These are phyloP conservation scores for Cyrtonyx montezumae DNA, from an alignment of 2,113 vertebrate species.

Conservation along the genomic window DNA sequence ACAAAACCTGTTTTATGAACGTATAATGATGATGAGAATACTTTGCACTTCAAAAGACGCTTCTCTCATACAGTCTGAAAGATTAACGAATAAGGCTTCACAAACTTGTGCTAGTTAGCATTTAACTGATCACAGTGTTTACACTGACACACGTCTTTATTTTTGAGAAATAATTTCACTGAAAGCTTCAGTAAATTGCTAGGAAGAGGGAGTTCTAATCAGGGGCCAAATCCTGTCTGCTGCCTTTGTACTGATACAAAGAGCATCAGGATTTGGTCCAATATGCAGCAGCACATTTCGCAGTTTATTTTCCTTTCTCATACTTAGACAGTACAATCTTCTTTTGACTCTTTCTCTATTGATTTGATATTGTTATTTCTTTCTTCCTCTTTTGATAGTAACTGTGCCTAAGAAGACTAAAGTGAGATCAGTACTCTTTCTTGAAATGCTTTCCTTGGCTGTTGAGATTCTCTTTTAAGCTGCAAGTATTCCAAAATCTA, in stretches of 20 bases:
- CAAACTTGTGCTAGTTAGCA: conserved; percentile 63
- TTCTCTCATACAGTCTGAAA: conserved; percentile 37
- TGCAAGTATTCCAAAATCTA: conserved; percentile 31
- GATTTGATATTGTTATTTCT: conserved; percentile 45
- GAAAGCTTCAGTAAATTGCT: conserved; percentile 35
- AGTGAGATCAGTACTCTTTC: neutral
- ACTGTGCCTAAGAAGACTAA: neutral
- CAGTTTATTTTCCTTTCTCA: conserved; percentile 13
- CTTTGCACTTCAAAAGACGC: conserved; percentile 71
- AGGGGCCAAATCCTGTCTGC: conserved; percentile 34
- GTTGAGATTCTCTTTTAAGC: conserved; percentile 26
- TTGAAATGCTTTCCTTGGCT: neutral
- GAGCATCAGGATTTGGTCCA: neutral
- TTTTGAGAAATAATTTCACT: conserved; percentile 51
- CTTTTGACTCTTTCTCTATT: neutral
- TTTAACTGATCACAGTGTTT: conserved; percentile 70
- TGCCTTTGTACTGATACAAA: neutral
- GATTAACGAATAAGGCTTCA: conserved; percentile 67
- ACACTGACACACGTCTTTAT: conserved; percentile 43
- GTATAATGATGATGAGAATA: conserved; percentile 26
- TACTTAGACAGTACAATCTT: neutral
- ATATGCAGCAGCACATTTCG: neutral
- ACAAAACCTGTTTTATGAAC: neutral
- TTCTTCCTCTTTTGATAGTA: neutral
- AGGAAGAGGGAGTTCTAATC: neutral